Percentiles rank a stretch among this genome's conserved stretches.
These are phyloP conservation scores for Chrysodeixis includens DNA, from an alignment of 2,888 invertebrate genomes.

Conservation along the genomic window DNA sequence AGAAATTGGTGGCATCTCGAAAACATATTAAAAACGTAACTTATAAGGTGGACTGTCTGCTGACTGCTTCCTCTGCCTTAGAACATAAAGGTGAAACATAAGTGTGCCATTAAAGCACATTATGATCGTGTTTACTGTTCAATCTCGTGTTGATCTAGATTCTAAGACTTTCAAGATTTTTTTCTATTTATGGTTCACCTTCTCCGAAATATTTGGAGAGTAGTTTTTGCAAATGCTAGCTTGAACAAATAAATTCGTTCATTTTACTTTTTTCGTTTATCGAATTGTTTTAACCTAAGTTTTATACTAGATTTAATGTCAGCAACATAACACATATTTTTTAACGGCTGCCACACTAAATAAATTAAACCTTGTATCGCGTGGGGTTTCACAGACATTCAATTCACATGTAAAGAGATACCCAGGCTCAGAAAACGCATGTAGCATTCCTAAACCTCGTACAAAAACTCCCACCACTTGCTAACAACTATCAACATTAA, in stretches of 20 bases:
- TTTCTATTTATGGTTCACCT: constrained; percentile 25
- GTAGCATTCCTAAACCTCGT: no score
- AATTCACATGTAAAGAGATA: no score
- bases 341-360: no score
- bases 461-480: no score
- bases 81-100: constrained; percentile 3
- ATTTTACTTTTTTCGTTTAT: no score
- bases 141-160: not conserved
- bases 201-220: constrained; percentile 28
- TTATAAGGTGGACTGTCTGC: not conserved
- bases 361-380: no score
- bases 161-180: constrained; percentile 15
- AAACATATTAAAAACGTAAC: not conserved
- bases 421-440: no score
- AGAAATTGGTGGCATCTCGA: not conserved
- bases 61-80: not conserved
- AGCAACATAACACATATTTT: no score
- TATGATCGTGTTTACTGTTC: constrained; percentile 23
- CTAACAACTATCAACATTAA: no score
- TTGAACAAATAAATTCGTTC: constrained; percentile 16
- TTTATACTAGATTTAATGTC: no score
- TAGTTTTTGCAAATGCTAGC: constrained; percentile 7
- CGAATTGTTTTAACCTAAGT: no score
- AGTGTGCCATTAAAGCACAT: not conserved
- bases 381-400: no score